Conservation (phyloP, 1,140 invertebrate species). For the Stenopsyche tienmushanensis region DNA sequence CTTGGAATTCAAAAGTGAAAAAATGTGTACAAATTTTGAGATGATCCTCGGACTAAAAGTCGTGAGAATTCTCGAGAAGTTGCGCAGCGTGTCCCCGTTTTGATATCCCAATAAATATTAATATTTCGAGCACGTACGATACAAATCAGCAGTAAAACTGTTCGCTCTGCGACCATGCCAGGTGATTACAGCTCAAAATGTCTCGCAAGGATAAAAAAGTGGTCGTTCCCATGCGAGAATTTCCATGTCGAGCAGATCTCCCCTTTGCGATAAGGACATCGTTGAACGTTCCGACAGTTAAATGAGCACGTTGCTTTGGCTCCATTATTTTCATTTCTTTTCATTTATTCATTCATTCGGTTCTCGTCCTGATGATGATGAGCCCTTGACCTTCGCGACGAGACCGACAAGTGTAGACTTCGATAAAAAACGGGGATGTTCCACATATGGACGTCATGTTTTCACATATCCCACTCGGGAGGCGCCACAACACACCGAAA, state of each 20-base stretch:
- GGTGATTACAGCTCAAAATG: too few relatives aligned
- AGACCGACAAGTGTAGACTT: background rate
- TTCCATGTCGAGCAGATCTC: conserved; percentile 3
- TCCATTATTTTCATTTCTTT: background rate
- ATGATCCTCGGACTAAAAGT: too few relatives aligned
- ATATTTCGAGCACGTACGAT: conserved; percentile 8
- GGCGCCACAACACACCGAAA: too few relatives aligned
- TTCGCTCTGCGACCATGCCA: background rate
- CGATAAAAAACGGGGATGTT: background rate
- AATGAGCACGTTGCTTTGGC: background rate
- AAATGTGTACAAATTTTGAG: background rate
- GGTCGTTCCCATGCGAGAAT: background rate
- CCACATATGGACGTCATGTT: background rate
- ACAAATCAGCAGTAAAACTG: background rate
- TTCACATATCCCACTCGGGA: too few relatives aligned
- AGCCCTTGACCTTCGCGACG: background rate
- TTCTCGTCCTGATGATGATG: too few relatives aligned
- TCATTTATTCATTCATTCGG: background rate
- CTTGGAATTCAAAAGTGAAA: background rate
- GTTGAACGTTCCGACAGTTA: background rate
- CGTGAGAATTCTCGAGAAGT: too few relatives aligned
- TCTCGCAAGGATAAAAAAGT: background rate
- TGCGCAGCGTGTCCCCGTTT: background rate
- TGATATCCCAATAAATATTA: too few relatives aligned
- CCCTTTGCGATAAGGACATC: background rate